Evolutionary conservation across 2,888 invertebrate species (phyloP), one percentile per base, ranked within the genome.

Genomic region (Drosophila aldrichi): DNA sequence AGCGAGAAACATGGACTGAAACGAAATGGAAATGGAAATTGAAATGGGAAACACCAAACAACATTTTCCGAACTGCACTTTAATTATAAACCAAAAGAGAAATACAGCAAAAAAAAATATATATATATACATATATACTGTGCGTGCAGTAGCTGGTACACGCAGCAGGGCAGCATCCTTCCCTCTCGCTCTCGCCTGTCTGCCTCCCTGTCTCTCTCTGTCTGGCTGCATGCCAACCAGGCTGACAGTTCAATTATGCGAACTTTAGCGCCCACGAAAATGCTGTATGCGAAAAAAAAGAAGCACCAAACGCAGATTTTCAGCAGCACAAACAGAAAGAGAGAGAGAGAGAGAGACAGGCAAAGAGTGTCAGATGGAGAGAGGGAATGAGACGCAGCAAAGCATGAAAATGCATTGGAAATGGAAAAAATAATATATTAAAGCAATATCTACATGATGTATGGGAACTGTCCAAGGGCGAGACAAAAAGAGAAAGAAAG

Each of bases 161-260:
- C 43, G 49, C 49, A 38, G 52, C 68, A 44, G 10, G n/a, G 46
- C 49, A 58, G 52, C 65, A 72, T 69, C 78, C 82, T 73, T 80
- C 68, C 20, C 20, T 6, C 32, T 49, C 49, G 3, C 14, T 43
- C 18, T 20, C 43, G 0, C 43, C 14, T 20, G n/a, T n/a, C n/a
- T n/a, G n/a, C 18, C 12, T 6, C 12, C 8, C 41, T 10, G 1
- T 1, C 5, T 3, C 8, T 3, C 41, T 29, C 52, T 52, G 38
- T 74, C n/a, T 70, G 70, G 61, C 74, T 66, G 63, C 34, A 79
- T 71, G 67, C 71, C 72, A 71, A 54, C 62, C 3, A 46, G 70
- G 62, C 88, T 90, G 86, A 86, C 86, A 86, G 86, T 86, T 86
- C 86, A 88, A 86, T 86, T 86, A 86, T 88, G 87, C 77, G 70